A percentile compares a stretch with the other conserved stretches of the same genome.
Evolutionary conservation across 1,140 invertebrate genomes (phyloP).

Genomic region (Acarapis woodi): DNA sequence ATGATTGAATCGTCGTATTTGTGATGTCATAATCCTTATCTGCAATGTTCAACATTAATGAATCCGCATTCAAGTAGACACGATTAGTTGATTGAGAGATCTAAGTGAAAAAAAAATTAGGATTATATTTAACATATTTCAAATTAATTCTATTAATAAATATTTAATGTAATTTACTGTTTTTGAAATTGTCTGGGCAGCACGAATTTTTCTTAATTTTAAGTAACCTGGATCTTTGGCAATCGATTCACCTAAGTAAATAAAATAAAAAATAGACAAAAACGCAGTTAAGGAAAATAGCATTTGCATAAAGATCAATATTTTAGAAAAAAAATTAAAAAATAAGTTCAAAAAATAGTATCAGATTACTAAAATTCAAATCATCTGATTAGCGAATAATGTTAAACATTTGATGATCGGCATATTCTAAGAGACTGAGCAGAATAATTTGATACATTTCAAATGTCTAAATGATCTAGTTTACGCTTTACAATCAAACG

Average conservation of each 20-base stretch:
- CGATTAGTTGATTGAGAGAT: constrained; percentile 77
- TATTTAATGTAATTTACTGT: constrained; percentile 32
- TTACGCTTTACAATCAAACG: constrained; percentile 7
- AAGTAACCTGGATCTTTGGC: constrained; percentile 83
- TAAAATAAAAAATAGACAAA: too few relatives aligned
- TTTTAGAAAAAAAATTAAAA: not conserved
- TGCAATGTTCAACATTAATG: constrained; percentile 86
- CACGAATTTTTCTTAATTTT: constrained; percentile 84
- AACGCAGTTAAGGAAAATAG: constrained; percentile 33
- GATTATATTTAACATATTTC: constrained; percentile 4
- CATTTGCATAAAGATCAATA: constrained; percentile 1
- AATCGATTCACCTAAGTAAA: constrained; percentile 75
- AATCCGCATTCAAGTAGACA: constrained; percentile 68
- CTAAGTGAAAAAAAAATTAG: constrained; percentile 23
- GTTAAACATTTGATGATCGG: not conserved
- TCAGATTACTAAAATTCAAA: constrained; percentile 20
- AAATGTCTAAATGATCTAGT: constrained; percentile 8
- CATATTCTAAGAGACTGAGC: constrained; percentile 16
- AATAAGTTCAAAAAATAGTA: constrained; percentile 3
- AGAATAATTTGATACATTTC: constrained; percentile 8
- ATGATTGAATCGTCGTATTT: constrained; percentile 6
- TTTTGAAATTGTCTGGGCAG: constrained; percentile 83
- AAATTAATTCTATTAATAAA: constrained; percentile 3
- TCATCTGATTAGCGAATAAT: not conserved
- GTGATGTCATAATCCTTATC: constrained; percentile 55